phyloP scores from a whole-genome alignment of 1,140 invertebrate species.

The Galleria mellonella region DNA sequence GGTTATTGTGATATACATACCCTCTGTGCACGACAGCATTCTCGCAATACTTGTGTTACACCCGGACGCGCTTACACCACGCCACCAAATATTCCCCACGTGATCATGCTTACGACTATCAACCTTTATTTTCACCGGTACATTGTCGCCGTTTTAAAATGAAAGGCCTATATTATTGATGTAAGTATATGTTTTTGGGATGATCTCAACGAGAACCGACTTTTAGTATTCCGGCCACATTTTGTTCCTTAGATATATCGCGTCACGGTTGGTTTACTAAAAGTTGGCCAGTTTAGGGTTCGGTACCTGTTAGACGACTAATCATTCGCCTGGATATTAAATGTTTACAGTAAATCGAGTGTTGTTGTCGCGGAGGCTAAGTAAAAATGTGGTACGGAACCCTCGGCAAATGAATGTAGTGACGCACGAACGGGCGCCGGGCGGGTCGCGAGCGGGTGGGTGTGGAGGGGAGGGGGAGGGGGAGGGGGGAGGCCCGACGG shows the following conservation, averaged over 20 bases:
- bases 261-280: constrained; percentile 16
- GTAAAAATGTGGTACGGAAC: constrained; percentile 8
- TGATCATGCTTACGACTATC: constrained; percentile 26
- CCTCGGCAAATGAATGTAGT: constrained; percentile 8
- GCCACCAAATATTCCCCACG: constrained; percentile 21
- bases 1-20: too few relatives aligned
- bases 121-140: constrained; percentile 20
- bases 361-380: background rate
- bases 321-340: too few relatives aligned
- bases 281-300: constrained; percentile 19
- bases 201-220: constrained; percentile 24
- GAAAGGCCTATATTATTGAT: constrained; percentile 33
- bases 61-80: constrained; percentile 6
- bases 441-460: constrained; percentile 11
- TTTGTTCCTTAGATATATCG: constrained; percentile 11
- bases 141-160: constrained; percentile 22
- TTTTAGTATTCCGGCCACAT: constrained; percentile 26
- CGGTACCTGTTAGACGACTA: background rate
- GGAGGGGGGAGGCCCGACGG: constrained; percentile 12
- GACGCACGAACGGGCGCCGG: constrained; percentile 7
- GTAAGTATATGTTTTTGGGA: constrained; percentile 13
- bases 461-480: constrained; percentile 12
- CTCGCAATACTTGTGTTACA: background rate
- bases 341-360: too few relatives aligned
- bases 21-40: too few relatives aligned